Conservation (phyloP, 2,797 vertebrate species). For the Sternarchorhynchus goeldii region DNA sequence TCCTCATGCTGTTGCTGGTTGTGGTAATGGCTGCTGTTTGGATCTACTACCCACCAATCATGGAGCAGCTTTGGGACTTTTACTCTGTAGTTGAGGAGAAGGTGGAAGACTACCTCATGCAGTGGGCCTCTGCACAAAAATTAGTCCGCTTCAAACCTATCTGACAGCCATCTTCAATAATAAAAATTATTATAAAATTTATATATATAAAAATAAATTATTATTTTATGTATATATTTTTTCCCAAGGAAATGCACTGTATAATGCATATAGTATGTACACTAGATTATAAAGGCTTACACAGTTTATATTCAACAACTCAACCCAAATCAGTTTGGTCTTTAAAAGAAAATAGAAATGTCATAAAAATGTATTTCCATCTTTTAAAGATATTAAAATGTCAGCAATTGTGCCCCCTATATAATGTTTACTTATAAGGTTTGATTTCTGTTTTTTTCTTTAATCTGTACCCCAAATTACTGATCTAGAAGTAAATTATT, state of each 20-base stretch:
- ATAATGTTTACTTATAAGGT: constrained; percentile 7
- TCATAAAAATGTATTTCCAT: background rate
- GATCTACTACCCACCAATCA: constrained; percentile 73
- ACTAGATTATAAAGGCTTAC: background rate
- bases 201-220: too few relatives aligned
- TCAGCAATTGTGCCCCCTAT: background rate
- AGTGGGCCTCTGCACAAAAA: constrained; percentile 65
- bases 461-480: background rate
- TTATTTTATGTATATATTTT: too few relatives aligned
- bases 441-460: constrained; percentile 4
- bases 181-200: too few relatives aligned
- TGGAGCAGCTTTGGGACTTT: constrained; percentile 68
- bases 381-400: background rate
- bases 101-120: constrained; percentile 70
- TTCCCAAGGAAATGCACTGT: constrained; percentile 20
- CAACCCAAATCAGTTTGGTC: background rate
- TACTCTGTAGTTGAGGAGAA: constrained; percentile 66
- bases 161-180: constrained; percentile 57
- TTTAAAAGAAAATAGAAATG: background rate
- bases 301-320: background rate
- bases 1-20: constrained; percentile 62
- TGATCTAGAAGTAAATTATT: background rate
- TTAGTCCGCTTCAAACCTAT: constrained; percentile 73
- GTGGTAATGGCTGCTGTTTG: constrained; percentile 62
- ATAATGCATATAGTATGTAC: background rate